Base-by-base conservation (phyloP, 2,797 vertebrate genomes). In the Enteromius thamalakanensis region DNA sequence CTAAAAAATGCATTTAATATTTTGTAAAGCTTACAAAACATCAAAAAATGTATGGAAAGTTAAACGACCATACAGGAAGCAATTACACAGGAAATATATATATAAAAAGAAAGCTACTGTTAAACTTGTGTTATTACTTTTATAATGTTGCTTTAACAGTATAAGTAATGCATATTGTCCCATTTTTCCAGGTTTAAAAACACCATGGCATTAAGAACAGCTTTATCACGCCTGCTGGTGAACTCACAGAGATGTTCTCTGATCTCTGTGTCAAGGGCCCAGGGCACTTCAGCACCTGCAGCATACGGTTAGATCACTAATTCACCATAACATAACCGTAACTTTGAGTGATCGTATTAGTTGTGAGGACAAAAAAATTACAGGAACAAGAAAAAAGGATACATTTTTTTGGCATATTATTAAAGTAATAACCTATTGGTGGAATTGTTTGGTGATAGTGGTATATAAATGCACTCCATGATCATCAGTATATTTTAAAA, bases 201-300 rank as follows among this genome's bases (percentile, higher is more conserved):
- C 49, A 82, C 17, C 2, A 93, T 92, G 92, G 89, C 91, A 21
- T 76, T 93, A 47, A 86, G 88, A 51, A 80, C 86, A 60, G 69
- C 81, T 12, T 47, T 83, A 19, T 26, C 80, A 32, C 80, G 85
- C 4, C 82, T 93, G 5, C 72, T 92, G 45, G 72, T 82, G 34
- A 80, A 42, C 21, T 65, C 86, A 7, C 85, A 87, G 47, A 83
- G 76, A 60, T 78, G 85, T 37, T 42, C 76, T 34, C 17, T 83
- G 3, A 49, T 85, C 6, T 32, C 83, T 17, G 68, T 81, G 6
- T 67, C 86, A 34, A 87, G 88, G 76, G 32, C 87, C 10, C 91
- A 90, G 84, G 88, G 89, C 34, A 89, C 90, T 0, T 80, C 84
- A 6, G 67, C 87, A 29, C 17, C 76, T 77, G 79, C 45, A 7